These are phyloP conservation scores for Schrankia costaestrigalis DNA, from an alignment of 2,888 invertebrate genomes.

Conservation along the genomic window DNA sequence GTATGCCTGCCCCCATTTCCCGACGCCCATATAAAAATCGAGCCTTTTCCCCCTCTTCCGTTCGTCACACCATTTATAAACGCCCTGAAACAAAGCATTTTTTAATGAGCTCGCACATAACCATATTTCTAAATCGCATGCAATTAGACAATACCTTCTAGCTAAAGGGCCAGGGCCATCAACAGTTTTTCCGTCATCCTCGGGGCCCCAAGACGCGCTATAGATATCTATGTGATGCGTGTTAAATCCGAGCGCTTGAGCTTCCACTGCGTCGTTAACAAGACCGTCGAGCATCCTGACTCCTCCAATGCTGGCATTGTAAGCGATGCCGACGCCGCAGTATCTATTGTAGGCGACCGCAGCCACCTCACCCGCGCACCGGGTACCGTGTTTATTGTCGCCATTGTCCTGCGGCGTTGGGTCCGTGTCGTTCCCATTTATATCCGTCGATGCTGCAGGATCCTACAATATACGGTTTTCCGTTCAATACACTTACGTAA, in stretches of 20 bases:
- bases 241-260: constrained; percentile 94
- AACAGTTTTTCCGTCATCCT: constrained; percentile 97
- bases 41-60: constrained; percentile 95
- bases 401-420: constrained; percentile 99
- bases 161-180: constrained; percentile 97
- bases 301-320: constrained; percentile 97
- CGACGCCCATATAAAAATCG: constrained; percentile 99
- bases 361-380: constrained; percentile 99
- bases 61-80: constrained; percentile 96
- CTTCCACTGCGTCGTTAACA: constrained; percentile 97
- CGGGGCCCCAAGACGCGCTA: constrained; percentile 98
- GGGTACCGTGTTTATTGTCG: constrained; percentile 99
- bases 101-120: constrained; percentile 61
- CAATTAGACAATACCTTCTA: constrained; percentile 74
- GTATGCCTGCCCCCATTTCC: constrained; percentile 97
- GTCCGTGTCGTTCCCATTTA: constrained; percentile 98
- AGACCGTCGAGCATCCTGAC: constrained; percentile 98
- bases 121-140: constrained; percentile 33
- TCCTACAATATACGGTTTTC: constrained; percentile 81
- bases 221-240: constrained; percentile 97
- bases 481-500: constrained; percentile 27
- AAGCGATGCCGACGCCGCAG: constrained; percentile 99
- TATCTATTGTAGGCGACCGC: constrained; percentile 97
- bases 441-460: constrained; percentile 96
- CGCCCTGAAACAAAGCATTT: constrained; percentile 82